Evolutionary conservation across 2,113 vertebrate genomes (phyloP).

Genomic region (Mus musculus): DNA sequence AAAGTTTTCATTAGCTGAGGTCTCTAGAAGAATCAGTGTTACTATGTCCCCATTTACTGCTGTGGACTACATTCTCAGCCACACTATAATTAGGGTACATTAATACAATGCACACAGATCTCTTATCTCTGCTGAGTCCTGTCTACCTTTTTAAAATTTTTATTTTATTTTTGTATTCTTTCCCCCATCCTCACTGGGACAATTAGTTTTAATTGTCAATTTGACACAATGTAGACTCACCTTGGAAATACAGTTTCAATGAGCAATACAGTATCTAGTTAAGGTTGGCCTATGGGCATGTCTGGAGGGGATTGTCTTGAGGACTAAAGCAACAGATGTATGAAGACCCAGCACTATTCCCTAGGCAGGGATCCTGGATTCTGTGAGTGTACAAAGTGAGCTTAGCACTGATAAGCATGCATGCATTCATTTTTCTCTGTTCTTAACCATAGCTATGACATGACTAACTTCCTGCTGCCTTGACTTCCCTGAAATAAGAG

Average conservation of each 20-base stretch:
- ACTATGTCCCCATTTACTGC: background rate
- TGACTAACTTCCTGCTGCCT: background rate
- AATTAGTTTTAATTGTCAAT: background rate
- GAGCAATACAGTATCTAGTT: background rate
- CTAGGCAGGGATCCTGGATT: background rate
- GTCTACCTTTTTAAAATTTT: too few relatives aligned
- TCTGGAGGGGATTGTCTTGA: background rate
- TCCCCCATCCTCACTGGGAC: background rate
- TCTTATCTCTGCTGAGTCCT: background rate
- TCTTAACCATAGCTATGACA: background rate
- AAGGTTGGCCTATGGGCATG: background rate
- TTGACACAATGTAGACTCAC: background rate
- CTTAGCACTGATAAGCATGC: too few relatives aligned
- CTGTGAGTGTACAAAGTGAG: too few relatives aligned
- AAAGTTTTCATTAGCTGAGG: background rate
- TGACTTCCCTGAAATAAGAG: background rate
- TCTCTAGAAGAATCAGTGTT: background rate
- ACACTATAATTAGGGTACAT: background rate
- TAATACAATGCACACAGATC: background rate
- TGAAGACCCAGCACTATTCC: background rate
- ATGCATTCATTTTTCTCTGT: background rate
- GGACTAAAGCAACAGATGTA: background rate
- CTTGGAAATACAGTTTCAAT: background rate
- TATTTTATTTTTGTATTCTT: background rate
- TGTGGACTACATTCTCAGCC: background rate